A percentile compares a stretch with the other conserved stretches of the same genome.
Conservation (phyloP, 2,888 invertebrate species). For the Scotopteryx bipunctaria region DNA sequence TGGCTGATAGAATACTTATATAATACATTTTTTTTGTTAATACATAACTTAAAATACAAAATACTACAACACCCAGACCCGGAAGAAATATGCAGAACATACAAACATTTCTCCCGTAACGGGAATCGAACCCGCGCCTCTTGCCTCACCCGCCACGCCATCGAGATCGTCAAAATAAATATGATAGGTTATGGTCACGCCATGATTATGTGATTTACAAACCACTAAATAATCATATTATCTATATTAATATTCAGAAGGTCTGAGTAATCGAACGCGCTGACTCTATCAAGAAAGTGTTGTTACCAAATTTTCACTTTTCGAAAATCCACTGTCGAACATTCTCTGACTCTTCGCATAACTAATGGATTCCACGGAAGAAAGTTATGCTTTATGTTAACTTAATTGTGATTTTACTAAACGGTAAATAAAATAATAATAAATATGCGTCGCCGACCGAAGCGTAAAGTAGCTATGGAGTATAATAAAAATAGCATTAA, state of each 20-base stretch:
- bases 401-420: slow-evolving; percentile 9
- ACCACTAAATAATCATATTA: slow-evolving; percentile 11
- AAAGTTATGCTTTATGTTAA: slow-evolving; percentile 25
- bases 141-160: too few species aligned
- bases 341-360: slow-evolving; percentile 17
- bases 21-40: too few species aligned
- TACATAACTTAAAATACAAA: too few species aligned
- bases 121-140: too few species aligned
- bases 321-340: slow-evolving; percentile 5
- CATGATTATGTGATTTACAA: background rate
- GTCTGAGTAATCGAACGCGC: background rate
- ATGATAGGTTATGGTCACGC: background rate
- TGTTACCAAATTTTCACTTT: slow-evolving; percentile 22
- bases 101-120: too few species aligned
- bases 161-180: too few species aligned
- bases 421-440: slow-evolving; percentile 13
- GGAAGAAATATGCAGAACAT: too few species aligned
- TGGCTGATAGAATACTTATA: too few species aligned
- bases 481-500: too few species aligned
- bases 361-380: slow-evolving; percentile 22
- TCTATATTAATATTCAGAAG: slow-evolving; percentile 11
- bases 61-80: too few species aligned
- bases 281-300: slow-evolving; percentile 17
- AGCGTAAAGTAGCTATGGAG: background rate
- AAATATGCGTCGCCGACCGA: background rate